Conservation (phyloP, 2,888 invertebrate genomes). For the Ennomos erosarius region DNA sequence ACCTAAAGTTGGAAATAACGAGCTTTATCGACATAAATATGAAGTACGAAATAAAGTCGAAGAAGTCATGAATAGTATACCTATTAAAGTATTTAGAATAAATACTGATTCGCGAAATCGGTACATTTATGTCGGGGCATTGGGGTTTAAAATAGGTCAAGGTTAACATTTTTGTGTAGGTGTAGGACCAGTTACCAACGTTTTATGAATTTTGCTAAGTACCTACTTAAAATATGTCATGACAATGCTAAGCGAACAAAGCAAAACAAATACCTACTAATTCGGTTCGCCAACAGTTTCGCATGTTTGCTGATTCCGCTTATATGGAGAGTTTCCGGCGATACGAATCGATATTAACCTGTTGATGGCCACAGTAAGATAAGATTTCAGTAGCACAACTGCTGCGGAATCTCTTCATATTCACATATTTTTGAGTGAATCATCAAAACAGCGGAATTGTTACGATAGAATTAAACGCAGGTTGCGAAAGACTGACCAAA, state of each 20-base stretch:
- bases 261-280: constrained; percentile 21
- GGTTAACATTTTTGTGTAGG: no score
- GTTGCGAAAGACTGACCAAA: no score
- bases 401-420: not conserved
- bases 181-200: no score
- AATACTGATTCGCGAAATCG: no score
- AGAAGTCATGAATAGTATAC: constrained; percentile 21
- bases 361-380: constrained; percentile 18
- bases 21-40: constrained; percentile 18
- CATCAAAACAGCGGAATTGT: no score
- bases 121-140: no score
- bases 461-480: no score
- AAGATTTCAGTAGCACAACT: not conserved
- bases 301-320: constrained; percentile 11
- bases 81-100: no score
- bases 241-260: constrained; percentile 7
- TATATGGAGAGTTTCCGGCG: constrained; percentile 10
- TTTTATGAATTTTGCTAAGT: no score
- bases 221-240: constrained; percentile 4
- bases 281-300: constrained; percentile 13
- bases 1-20: constrained; percentile 16
- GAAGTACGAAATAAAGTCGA: constrained; percentile 21
- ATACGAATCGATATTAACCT: constrained; percentile 23
- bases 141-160: no score
- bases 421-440: no score